Base-by-base conservation (phyloP, 2,797 vertebrate genomes). In the Sebastes trivittatus region DNA sequence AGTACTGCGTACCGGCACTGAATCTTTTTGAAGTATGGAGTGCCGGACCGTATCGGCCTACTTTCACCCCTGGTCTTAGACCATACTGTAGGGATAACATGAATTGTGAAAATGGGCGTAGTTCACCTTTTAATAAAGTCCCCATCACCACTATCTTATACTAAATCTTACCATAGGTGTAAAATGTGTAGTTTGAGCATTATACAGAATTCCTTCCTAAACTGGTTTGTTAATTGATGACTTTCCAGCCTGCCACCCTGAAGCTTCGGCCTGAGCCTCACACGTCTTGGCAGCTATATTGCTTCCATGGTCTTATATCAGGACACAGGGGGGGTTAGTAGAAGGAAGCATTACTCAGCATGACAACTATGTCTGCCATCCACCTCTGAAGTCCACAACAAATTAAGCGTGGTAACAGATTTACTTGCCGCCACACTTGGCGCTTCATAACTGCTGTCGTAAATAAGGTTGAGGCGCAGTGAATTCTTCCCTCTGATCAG, bases 371-470 rank as follows among this genome's bases (percentile, higher is more conserved):
- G 82, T 92, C 89, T 80, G 82, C 83, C 80, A 71, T 86, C 81
- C 70, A 61, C 75, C 73, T 89, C 79, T 74, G 34, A 93, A 87
- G 87, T 84, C 58, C 72, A 75, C 82, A 49, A 81, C 89, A 90
- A 91, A 94, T 93, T 86, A 89, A 92, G 69, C 78, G 6, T n/a
- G 38, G 68, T 78, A 80, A 74, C 58, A 66, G 90, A 92, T 93
- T 92, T 89, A 94, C 77, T 77, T 20, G 56, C 72, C 4, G 38
- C 68, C 72, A 63, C 80, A 65, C 73, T 74, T 36, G 32, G 65
- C 46, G 10, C 58, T 77, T 86, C 85, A 84, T 92, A 92, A 92
- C 68, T 25, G 71, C 66, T 66, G 64, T 83, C 90, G 86, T 93
- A 86, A 94, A 94, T 91, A 87, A 91, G 36, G 61, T 56, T 63